These are phyloP conservation scores for Halesus radiatus DNA, from an alignment of 1,140 invertebrate genomes.

Conservation along the genomic window DNA sequence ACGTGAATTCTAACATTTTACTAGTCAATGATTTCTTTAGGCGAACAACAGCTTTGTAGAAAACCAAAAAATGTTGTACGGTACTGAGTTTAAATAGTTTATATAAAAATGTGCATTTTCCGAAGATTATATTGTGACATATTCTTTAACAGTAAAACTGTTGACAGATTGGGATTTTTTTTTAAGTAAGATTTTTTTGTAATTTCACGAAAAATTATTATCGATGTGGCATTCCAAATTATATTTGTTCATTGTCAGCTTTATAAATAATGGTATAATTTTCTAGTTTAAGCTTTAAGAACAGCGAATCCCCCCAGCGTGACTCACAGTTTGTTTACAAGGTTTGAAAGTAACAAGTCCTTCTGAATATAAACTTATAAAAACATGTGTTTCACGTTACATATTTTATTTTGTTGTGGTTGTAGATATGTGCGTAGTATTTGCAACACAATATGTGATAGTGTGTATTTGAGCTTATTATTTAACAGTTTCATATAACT, in stretches of 20 bases:
- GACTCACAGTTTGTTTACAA: no score
- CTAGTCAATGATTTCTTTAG: conserved; percentile 25
- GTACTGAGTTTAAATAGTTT: conserved; percentile 26
- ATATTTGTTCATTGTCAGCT: not conserved
- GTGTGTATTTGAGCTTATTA: not conserved
- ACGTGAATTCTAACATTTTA: not conserved
- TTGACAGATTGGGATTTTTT: not conserved
- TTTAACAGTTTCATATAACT: no score
- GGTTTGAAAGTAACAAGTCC: no score
- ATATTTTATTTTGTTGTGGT: no score
- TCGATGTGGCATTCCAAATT: conserved; percentile 1
- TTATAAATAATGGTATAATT: not conserved
- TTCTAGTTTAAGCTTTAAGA: no score
- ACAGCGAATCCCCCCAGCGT: no score
- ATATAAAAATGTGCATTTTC: not conserved
- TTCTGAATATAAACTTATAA: no score
- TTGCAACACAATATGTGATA: conserved; percentile 9
- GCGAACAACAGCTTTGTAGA: conserved; percentile 19
- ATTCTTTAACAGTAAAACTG: not conserved
- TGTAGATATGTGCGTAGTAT: not conserved
- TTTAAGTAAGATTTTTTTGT: not conserved
- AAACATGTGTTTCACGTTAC: no score
- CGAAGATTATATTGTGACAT: not conserved
- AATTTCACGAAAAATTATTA: not conserved
- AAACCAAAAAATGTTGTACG: conserved; percentile 32